phyloP scores from a whole-genome alignment of 2,797 vertebrate species.

The Argyrosomus regius region DNA sequence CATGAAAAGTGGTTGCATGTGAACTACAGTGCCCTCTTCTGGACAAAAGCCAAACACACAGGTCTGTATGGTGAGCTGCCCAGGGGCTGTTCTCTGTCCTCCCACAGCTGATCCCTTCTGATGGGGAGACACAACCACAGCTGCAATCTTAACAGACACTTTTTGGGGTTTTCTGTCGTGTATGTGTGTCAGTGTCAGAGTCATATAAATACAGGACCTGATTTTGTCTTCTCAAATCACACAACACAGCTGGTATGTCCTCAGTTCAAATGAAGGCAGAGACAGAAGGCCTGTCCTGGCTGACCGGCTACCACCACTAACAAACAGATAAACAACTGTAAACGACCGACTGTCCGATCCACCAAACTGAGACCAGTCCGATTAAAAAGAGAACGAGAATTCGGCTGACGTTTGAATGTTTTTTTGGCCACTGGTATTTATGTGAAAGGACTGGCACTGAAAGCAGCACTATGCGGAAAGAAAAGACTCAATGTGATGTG shows the following conservation, averaged over 20 bases:
- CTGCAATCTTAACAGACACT: constrained; percentile 44
- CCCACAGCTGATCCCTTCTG: constrained; percentile 59
- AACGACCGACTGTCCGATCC: constrained; percentile 73
- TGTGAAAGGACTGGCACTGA: constrained; percentile 30
- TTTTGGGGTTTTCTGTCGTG: constrained; percentile 19
- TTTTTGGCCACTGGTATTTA: constrained; percentile 38
- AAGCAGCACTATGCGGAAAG: constrained; percentile 15
- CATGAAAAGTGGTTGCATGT: neutral
- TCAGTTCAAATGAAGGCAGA: constrained; percentile 56
- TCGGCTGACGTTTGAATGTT: constrained; percentile 43
- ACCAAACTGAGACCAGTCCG: constrained; percentile 75
- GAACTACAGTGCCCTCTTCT: constrained; percentile 59
- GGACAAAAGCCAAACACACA: constrained; percentile 45
- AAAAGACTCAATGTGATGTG: constrained; percentile 38
- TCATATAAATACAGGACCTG: constrained; percentile 60
- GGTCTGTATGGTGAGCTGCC: constrained; percentile 22
- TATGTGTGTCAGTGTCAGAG: constrained; percentile 45
- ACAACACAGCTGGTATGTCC: constrained; percentile 62
- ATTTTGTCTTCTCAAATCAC: constrained; percentile 80
- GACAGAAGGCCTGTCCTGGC: constrained; percentile 41
- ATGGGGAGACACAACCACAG: constrained; percentile 60
- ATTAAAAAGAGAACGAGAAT: constrained; percentile 52
- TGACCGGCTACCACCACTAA: constrained; percentile 56
- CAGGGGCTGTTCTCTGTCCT: constrained; percentile 37
- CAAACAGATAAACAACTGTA: constrained; percentile 75